Conservation (phyloP, 2,888 invertebrate species). For the Notocelia uddmanniana region DNA sequence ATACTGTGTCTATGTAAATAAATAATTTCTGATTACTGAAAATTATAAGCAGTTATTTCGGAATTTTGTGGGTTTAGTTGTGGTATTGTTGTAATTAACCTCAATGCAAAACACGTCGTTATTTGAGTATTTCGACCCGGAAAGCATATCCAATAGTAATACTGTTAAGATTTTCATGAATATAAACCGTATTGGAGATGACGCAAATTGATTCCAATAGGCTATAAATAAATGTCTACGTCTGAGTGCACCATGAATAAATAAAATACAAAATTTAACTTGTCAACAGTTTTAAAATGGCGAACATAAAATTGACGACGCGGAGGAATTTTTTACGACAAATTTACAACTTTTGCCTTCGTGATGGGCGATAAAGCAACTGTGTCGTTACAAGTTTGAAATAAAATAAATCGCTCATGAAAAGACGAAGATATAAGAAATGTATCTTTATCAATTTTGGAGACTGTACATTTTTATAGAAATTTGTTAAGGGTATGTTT, state of each 20-base stretch:
- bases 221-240: conserved; percentile 20
- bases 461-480: background rate
- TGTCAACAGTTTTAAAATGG: conserved; percentile 33
- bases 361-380: conserved; percentile 32
- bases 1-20: too few relatives aligned
- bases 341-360: conserved; percentile 38
- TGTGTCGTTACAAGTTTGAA: conserved; percentile 26
- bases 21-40: too few relatives aligned
- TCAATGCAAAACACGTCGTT: background rate
- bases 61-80: background rate
- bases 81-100: background rate
- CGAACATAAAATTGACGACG: conserved; percentile 36
- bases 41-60: background rate
- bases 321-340: conserved; percentile 37
- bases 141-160: background rate
- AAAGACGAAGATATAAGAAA: background rate
- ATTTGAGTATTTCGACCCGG: background rate
- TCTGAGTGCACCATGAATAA: conserved; percentile 21
- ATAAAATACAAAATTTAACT: conserved; percentile 29
- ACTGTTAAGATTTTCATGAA: background rate
- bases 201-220: conserved; percentile 17
- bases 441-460: background rate
- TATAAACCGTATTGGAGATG: background rate
- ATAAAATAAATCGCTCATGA: conserved; percentile 21
- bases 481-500: background rate